A percentile compares a stretch with the other conserved stretches of the same genome.
Conservation (phyloP, 2,797 vertebrate species). For the Characodon lateralis region DNA sequence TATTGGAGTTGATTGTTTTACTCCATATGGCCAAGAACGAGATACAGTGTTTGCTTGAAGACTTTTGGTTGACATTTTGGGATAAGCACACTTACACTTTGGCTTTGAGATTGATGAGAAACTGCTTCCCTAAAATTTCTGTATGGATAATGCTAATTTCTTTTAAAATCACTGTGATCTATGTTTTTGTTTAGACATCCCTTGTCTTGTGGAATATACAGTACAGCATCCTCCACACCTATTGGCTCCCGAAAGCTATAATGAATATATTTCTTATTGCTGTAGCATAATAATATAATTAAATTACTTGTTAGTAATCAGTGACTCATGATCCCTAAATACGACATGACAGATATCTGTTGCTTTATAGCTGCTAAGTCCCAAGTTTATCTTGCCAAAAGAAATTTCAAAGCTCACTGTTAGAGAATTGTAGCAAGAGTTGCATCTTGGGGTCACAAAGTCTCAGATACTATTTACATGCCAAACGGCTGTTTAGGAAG, state of each 20-base stretch:
- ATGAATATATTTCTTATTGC: neutral
- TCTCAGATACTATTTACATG: neutral
- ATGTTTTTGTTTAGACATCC: neutral
- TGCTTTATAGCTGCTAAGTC: too few relatives aligned
- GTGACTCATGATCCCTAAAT: too few relatives aligned
- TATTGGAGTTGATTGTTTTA: neutral
- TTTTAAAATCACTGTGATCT: neutral
- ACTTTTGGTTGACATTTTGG: conserved; percentile 5
- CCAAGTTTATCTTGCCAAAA: too few relatives aligned
- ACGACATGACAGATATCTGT: too few relatives aligned
- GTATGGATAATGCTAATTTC: neutral
- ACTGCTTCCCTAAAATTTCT: neutral
- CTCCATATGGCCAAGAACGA: neutral
- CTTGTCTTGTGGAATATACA: neutral
- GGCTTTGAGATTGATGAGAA: conserved; percentile 5
- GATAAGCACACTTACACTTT: neutral
- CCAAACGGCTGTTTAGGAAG: neutral
- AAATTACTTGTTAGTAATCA: too few relatives aligned
- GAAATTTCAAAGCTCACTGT: too few relatives aligned
- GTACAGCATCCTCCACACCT: neutral
- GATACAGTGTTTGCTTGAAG: neutral
- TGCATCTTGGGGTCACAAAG: neutral
- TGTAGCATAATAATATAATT: too few relatives aligned
- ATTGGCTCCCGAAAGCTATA: too few relatives aligned
- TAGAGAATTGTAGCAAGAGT: neutral